These are phyloP conservation scores for Hippocampus abdominalis DNA, from an alignment of 2,113 vertebrate species.

Conservation along the genomic window DNA sequence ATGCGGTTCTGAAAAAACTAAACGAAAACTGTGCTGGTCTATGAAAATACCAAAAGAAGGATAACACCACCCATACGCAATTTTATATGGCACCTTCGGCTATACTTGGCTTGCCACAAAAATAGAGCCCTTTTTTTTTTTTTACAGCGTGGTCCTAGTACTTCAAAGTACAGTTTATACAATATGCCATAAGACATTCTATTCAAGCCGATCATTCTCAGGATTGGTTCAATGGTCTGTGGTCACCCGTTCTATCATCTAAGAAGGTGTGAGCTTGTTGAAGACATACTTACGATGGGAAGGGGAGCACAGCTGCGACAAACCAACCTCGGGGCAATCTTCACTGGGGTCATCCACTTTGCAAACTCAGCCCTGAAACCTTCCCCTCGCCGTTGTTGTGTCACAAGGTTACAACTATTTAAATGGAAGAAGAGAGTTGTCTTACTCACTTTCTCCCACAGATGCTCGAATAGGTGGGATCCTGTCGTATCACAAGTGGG, in stretches of 20 bases:
- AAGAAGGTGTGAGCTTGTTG: background rate
- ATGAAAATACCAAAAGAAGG: no score
- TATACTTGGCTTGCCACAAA: no score
- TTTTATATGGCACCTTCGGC: no score
- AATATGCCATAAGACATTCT: background rate
- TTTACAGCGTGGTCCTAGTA: no score
- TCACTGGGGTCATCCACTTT: slow-evolving; percentile 19
- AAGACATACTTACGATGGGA: slow-evolving; percentile 3
- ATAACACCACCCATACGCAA: no score
- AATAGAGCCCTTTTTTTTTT: no score
- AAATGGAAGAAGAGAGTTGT: slow-evolving; percentile 15
- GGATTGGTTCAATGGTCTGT: background rate
- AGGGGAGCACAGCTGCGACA: slow-evolving; percentile 64
- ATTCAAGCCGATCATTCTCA: background rate
- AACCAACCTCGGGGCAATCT: slow-evolving; percentile 35
- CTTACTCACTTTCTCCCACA: slow-evolving; percentile 47
- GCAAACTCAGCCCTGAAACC: slow-evolving; percentile 40
- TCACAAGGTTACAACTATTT: slow-evolving; percentile 23
- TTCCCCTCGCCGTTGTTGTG: slow-evolving; percentile 15
- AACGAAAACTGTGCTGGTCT: no score
- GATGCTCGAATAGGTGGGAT: slow-evolving; percentile 50
- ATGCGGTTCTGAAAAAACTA: no score
- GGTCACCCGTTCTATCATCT: background rate
- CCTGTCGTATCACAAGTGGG: slow-evolving; percentile 20
- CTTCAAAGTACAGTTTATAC: no score